These are phyloP conservation scores for Polydrusus cervinus DNA, from an alignment of 2,888 invertebrate genomes.

Conservation along the genomic window DNA sequence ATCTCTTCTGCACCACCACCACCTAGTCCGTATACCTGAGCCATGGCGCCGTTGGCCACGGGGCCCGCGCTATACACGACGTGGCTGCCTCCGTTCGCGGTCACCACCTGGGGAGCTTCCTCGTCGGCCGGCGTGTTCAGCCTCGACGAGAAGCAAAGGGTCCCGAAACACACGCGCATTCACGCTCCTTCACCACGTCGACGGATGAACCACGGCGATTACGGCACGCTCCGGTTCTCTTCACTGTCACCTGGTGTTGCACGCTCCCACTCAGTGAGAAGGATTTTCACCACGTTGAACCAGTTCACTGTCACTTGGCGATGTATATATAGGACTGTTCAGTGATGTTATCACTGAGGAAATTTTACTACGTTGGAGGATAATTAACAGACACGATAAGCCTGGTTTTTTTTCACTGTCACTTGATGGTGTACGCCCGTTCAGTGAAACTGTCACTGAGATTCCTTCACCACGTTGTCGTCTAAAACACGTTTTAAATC, in stretches of 20 bases:
- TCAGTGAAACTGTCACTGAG: no score
- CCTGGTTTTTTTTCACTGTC: no score
- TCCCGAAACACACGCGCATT: slow-evolving; percentile 94
- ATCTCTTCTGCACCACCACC: slow-evolving; percentile 24
- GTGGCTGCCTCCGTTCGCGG: slow-evolving; percentile 51
- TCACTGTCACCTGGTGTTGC: neutral
- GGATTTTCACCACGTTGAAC: neutral
- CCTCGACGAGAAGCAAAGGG: slow-evolving; percentile 90
- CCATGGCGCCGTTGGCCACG: slow-evolving; percentile 55
- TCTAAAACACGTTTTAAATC: no score
- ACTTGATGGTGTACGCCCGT: no score
- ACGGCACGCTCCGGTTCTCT: slow-evolving; percentile 18
- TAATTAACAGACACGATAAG: no score
- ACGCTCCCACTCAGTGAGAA: neutral
- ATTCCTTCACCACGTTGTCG: no score
- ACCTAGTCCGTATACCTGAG: slow-evolving; percentile 32
- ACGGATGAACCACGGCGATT: slow-evolving; percentile 22
- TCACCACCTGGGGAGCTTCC: slow-evolving; percentile 75
- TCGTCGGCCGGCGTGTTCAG: slow-evolving; percentile 84
- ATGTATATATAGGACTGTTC: no score
- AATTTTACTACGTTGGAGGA: neutral
- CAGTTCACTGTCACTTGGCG: neutral
- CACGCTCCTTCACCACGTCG: slow-evolving; percentile 70
- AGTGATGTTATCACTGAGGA: neutral
- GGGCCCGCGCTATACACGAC: slow-evolving; percentile 35